Evolutionary conservation across 2,113 vertebrate species (phyloP).

Genomic region (Paratilapia polleni): DNA sequence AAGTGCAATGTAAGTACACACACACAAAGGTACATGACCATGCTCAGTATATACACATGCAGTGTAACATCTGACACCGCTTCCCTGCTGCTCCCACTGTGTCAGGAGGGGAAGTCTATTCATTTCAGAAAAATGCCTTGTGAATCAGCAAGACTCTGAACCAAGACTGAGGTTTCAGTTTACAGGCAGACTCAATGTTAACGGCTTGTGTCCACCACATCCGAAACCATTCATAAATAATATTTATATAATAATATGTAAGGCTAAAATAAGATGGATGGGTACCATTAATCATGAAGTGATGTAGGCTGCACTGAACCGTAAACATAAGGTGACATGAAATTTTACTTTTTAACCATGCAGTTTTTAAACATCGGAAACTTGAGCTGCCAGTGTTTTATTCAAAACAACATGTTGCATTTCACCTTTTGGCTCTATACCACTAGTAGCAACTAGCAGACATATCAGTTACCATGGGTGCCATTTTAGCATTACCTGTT

Average conservation of each 20-base stretch:
- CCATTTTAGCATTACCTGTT: conserved; percentile 49
- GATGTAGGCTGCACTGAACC: background rate
- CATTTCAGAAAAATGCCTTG: conserved; percentile 61
- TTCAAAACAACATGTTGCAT: conserved; percentile 7
- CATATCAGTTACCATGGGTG: conserved; percentile 35
- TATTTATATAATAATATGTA: conserved; percentile 46
- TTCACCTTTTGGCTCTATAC: background rate
- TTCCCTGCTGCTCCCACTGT: conserved; percentile 62
- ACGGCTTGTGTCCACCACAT: conserved; percentile 50
- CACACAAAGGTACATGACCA: background rate
- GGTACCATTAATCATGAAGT: conserved; percentile 33
- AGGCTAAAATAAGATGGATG: conserved; percentile 26
- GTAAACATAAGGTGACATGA: conserved; percentile 25
- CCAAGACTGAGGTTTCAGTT: conserved; percentile 62
- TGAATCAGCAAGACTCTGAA: conserved; percentile 58
- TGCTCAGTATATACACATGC: conserved; percentile 7
- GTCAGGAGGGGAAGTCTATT: conserved; percentile 68
- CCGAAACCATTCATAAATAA: conserved; percentile 68
- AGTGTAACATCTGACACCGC: conserved; percentile 64
- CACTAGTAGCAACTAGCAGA: conserved; percentile 4
- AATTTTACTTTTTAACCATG: conserved; percentile 19
- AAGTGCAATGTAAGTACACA: background rate
- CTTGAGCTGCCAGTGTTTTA: conserved; percentile 15
- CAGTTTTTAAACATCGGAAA: conserved; percentile 22
- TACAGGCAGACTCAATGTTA: conserved; percentile 62